These are phyloP conservation scores for Synergus laeviventris DNA, from an alignment of 2,888 invertebrate genomes.

Conservation along the genomic window DNA sequence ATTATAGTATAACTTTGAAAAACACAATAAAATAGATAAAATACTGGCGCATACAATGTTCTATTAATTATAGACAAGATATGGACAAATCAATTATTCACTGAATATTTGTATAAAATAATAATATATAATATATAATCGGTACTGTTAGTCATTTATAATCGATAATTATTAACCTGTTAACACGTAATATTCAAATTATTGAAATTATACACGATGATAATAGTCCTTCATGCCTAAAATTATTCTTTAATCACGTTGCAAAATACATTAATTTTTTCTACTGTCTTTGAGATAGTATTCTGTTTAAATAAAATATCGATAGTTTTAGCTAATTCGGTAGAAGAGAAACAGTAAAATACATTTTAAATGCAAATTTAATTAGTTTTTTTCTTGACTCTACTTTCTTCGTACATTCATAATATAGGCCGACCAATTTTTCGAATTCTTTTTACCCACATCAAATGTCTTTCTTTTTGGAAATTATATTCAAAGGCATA, in stretches of 20 bases:
- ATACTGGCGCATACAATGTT: slow-evolving; percentile 7
- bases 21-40: slow-evolving; percentile 11
- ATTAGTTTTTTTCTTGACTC: not conserved
- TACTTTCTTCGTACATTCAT: not conserved
- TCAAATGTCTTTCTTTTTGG: not conserved
- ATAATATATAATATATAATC: no score
- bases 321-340: not conserved
- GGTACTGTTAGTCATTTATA: not conserved
- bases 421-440: slow-evolving; percentile 11
- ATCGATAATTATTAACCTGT: not conserved
- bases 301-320: slow-evolving; percentile 3
- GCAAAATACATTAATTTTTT: slow-evolving; percentile 11
- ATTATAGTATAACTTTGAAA: not conserved
- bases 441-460: not conserved
- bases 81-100: slow-evolving; percentile 1
- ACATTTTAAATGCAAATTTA: slow-evolving; percentile 1
- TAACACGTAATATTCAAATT: not conserved
- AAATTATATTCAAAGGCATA: slow-evolving; percentile 1
- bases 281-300: not conserved
- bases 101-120: not conserved
- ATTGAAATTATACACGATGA: not conserved
- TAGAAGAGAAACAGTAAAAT: slow-evolving; percentile 8
- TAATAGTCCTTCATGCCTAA: slow-evolving; percentile 5
- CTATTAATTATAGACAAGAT: not conserved
- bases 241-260: not conserved